Base-by-base conservation (phyloP, 2,888 invertebrate genomes). In the Gymnosoma rotundatum region DNA sequence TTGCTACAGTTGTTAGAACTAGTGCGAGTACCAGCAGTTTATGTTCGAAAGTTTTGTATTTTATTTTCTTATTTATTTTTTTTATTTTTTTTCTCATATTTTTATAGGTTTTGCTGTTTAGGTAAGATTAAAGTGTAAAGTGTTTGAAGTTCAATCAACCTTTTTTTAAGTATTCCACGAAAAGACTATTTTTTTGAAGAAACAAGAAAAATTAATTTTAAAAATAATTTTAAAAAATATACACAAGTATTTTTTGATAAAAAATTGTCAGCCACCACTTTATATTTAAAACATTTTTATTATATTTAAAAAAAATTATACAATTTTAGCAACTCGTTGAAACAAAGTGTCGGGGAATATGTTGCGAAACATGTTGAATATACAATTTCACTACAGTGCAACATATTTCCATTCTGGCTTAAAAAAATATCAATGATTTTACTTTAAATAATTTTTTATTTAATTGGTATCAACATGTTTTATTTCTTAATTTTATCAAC, bases 91-190 rank as follows among this genome's bases (percentile, higher is more conserved):
- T 3, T 16, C 21, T 20, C 42, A 58, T 64, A 50, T 54, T 67
- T 63, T 60, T 52, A 7, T 36, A 38, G 16, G 10, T 6, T 25
- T 64, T 8, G 48, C 70, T 63, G 74, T 50, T 69, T 58, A 42
- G 18, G 21, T 21, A 45, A 52, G 69, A 64, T 48, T 74, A 74
- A 74, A 67, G 52, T 32, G 32, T 32, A 67, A 61, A 61, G 16
- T 18, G 18, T 16, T 54, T 52, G n/a, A 67, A 61, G 75, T 75
- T 80, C 66, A 80, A 38, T 64, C 42, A 72, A 83, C 69, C 75
- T 48, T 48, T 5, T n/a, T 32, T 66, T 20, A 48, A 20, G 12
- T 18, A 12, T 32, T 2, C 18, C 14, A 18, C 18, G 16, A 3
- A 12, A 20, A 20, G 14, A 42, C 7, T 4, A 20, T 48, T 36